These are phyloP conservation scores for Flabesymbios commensalis DNA, from an alignment of 2,888 invertebrate species.

Conservation along the genomic window DNA sequence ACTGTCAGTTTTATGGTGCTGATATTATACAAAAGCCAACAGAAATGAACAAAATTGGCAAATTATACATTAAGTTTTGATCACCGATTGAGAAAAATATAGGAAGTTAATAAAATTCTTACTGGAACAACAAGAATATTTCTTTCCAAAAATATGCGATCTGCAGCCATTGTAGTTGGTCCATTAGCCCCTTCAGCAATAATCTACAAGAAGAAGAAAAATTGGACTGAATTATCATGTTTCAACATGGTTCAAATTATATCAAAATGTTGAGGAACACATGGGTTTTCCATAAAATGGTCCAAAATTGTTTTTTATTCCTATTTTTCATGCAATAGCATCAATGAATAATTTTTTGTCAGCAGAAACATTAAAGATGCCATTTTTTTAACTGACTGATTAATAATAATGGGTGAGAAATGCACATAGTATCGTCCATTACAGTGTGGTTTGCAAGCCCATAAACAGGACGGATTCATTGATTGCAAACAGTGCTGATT, in stretches of 20 bases:
- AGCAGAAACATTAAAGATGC: too few species aligned
- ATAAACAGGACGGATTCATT: too few species aligned
- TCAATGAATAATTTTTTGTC: too few species aligned
- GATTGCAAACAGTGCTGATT: too few species aligned
- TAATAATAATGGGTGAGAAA: too few species aligned
- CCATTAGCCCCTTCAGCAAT: constrained; percentile 97
- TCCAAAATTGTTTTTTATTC: too few species aligned
- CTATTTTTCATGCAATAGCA: too few species aligned
- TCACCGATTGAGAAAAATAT: not conserved
- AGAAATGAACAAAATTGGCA: not conserved
- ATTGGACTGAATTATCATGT: not conserved
- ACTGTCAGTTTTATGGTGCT: too few species aligned
- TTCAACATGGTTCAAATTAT: not conserved
- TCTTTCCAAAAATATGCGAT: constrained; percentile 82
- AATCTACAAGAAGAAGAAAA: constrained; percentile 62
- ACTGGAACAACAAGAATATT: constrained; percentile 86
- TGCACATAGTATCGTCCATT: too few species aligned
- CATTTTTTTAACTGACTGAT: too few species aligned
- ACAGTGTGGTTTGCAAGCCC: too few species aligned
- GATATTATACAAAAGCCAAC: not conserved
- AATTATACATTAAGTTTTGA: not conserved
- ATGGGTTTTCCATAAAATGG: not conserved
- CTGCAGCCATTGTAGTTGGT: constrained; percentile 93
- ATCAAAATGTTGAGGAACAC: not conserved
- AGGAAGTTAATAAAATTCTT: not conserved